Percentiles rank a stretch among this genome's conserved stretches.
These are phyloP conservation scores for Sitobion miscanthi DNA, from an alignment of 1,140 invertebrate genomes.

Conservation along the genomic window DNA sequence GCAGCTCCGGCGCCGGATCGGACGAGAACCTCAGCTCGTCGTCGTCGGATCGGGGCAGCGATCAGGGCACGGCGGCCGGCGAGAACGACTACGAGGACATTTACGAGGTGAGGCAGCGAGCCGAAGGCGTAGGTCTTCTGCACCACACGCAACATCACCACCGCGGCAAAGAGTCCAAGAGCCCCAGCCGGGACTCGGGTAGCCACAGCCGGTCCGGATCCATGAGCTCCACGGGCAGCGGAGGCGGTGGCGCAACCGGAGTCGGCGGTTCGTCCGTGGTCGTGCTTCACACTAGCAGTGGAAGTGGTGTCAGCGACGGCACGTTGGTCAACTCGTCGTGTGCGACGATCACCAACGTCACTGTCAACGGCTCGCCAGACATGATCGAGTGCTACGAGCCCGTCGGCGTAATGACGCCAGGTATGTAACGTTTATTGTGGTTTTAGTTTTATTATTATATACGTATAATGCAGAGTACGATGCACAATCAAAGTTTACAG, in stretches of 20 bases:
- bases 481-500: not conserved
- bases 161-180: conserved; percentile 44
- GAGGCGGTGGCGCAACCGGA: conserved; percentile 44
- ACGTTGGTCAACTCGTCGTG: not conserved
- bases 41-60: conserved; percentile 58
- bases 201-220: conserved; percentile 72
- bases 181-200: conserved; percentile 68
- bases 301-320: not conserved
- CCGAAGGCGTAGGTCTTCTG: not conserved
- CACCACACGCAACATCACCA: not conserved
- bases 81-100: conserved; percentile 79
- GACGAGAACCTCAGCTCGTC: conserved; percentile 67
- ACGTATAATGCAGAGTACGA: not conserved
- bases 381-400: conserved; percentile 2
- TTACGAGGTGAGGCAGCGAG: conserved; percentile 65
- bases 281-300: not conserved
- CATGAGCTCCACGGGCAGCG: conserved; percentile 65
- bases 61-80: conserved; percentile 61
- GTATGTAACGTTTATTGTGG: not conserved
- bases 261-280: conserved; percentile 17
- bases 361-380: not conserved
- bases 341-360: conserved; percentile 19
- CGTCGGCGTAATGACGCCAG: conserved; percentile 42
- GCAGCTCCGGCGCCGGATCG: conserved; percentile 64
- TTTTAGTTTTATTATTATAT: no score